Conservation (phyloP, 2,113 vertebrate genomes). For the Anolis sagrei region DNA sequence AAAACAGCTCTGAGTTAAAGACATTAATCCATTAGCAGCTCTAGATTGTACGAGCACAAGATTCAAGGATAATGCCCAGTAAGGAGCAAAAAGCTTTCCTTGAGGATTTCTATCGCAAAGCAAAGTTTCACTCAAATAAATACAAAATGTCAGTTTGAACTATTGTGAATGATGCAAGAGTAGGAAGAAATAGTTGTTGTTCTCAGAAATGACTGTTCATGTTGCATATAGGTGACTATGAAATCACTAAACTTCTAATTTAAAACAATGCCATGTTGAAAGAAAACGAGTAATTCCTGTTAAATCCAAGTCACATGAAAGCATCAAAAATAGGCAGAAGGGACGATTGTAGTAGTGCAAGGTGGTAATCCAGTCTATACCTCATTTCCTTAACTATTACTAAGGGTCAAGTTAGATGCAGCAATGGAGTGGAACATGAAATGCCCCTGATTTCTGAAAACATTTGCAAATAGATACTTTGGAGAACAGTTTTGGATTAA, state of each 20-base stretch:
- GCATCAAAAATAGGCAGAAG: too few relatives aligned
- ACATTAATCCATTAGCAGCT: neutral
- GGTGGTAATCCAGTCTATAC: too few relatives aligned
- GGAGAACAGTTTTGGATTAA: too few relatives aligned
- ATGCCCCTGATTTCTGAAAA: too few relatives aligned
- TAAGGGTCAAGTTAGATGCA: too few relatives aligned
- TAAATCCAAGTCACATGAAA: too few relatives aligned
- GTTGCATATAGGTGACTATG: neutral
- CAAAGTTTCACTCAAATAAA: neutral
- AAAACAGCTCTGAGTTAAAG: neutral
- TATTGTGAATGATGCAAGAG: neutral
- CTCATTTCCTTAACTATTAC: too few relatives aligned
- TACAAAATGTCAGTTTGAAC: neutral
- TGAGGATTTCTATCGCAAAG: neutral
- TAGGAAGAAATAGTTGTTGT: neutral
- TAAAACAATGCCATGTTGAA: neutral
- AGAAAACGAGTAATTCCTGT: too few relatives aligned
- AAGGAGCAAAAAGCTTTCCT: neutral
- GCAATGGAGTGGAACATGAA: too few relatives aligned
- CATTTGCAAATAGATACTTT: too few relatives aligned
- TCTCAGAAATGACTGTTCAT: neutral
- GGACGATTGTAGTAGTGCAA: too few relatives aligned
- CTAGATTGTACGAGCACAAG: constrained; percentile 1
- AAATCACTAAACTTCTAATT: neutral
- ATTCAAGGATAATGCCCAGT: neutral